Evolutionary conservation across 2,797 vertebrate genomes (phyloP).

Genomic region (Thunnus albacares): DNA sequence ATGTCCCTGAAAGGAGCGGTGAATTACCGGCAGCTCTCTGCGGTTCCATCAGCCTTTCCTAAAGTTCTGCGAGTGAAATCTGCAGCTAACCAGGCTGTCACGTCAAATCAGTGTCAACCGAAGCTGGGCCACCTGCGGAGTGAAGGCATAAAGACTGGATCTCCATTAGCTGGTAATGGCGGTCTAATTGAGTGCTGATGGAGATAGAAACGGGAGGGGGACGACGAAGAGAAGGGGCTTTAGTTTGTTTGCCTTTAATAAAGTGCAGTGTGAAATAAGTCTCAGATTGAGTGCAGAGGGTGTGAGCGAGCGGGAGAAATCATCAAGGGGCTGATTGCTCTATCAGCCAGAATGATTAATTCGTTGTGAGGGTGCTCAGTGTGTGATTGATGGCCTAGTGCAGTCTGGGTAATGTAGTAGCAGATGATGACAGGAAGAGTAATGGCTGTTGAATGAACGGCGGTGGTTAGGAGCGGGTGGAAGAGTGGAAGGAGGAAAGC

Average conservation of each 20-base stretch:
- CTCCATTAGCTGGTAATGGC: constrained; percentile 73
- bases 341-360: constrained; percentile 76
- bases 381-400: constrained; percentile 79
- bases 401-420: constrained; percentile 81
- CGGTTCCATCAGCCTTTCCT: constrained; percentile 14
- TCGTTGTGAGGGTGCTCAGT: constrained; percentile 47
- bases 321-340: constrained; percentile 73
- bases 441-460: constrained; percentile 56
- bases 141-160: constrained; percentile 39
- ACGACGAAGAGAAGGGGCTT: neutral
- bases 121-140: constrained; percentile 60
- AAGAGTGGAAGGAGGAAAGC: neutral
- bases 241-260: constrained; percentile 65
- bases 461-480: neutral
- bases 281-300: constrained; percentile 47
- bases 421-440: constrained; percentile 71
- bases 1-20: constrained; percentile 5
- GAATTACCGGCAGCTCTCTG: constrained; percentile 2
- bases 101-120: constrained; percentile 60
- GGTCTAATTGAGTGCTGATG: constrained; percentile 71
- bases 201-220: constrained; percentile 20
- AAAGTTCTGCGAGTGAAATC: constrained; percentile 45
- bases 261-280: constrained; percentile 59
- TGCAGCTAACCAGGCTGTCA: constrained; percentile 59
- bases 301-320: constrained; percentile 59